A percentile compares a stretch with the other conserved stretches of the same genome.
phyloP scores from a whole-genome alignment of 1,140 invertebrate genomes.

The Dinoponera quadriceps region DNA sequence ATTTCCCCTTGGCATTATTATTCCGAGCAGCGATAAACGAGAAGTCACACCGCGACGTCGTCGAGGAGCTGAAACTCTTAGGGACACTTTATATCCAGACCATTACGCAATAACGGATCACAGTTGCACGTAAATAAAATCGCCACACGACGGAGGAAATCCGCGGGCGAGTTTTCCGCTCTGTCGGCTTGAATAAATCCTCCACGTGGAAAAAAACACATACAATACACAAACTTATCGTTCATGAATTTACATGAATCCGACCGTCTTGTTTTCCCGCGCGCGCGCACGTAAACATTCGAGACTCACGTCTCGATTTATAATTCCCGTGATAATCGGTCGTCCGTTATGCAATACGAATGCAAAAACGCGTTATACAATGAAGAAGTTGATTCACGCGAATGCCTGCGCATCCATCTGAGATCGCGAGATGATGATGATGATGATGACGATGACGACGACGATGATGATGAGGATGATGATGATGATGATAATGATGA shows the following conservation, averaged over 20 bases:
- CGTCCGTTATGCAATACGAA: slow-evolving; percentile 21
- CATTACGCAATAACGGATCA: too few relatives aligned
- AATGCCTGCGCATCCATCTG: slow-evolving; percentile 2
- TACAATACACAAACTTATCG: too few relatives aligned
- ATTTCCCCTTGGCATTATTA: not conserved
- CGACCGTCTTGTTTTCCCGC: not conserved
- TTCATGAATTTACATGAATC: not conserved
- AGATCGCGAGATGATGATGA: slow-evolving; percentile 16
- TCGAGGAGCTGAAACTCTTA: not conserved
- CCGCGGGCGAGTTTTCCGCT: not conserved
- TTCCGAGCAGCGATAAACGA: not conserved
- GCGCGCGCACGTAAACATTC: not conserved
- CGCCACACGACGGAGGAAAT: too few relatives aligned
- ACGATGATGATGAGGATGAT: slow-evolving; percentile 25
- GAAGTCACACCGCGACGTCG: not conserved
- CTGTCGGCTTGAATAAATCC: not conserved
- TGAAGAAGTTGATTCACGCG: slow-evolving; percentile 16
- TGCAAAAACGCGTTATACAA: slow-evolving; percentile 34
- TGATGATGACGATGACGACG: slow-evolving; percentile 29
- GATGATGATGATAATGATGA: slow-evolving; percentile 31
- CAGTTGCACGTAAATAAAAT: too few relatives aligned
- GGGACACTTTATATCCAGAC: too few relatives aligned
- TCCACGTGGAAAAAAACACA: too few relatives aligned
- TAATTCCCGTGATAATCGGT: slow-evolving; percentile 20
- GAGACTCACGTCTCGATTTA: not conserved